A percentile compares a stretch with the other conserved stretches of the same genome.
Evolutionary conservation across 2,888 invertebrate genomes (phyloP).

Genomic region (Caenorhabditis doughertyi): DNA sequence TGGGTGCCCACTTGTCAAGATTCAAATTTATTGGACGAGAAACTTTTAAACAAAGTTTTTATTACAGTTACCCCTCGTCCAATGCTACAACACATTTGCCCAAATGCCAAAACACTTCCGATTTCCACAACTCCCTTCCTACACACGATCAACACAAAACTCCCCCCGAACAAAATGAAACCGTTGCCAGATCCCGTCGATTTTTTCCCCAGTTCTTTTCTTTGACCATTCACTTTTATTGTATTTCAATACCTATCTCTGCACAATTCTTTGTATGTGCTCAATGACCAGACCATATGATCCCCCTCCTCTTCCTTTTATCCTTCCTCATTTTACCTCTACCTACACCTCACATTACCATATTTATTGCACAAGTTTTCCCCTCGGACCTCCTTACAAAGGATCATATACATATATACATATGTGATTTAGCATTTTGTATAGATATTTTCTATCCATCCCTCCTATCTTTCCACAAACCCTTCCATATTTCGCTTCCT

Average conservation of each 20-base stretch:
- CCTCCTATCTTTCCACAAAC: constrained; percentile 1
- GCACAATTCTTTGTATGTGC: not conserved
- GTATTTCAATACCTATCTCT: not conserved
- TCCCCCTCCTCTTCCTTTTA: constrained; percentile 1
- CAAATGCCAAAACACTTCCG: too few species aligned
- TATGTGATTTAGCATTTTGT: constrained; percentile 1
- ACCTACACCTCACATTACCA: constrained; percentile 44
- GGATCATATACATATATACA: not conserved
- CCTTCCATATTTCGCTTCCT: not conserved
- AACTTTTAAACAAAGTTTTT: too few species aligned
- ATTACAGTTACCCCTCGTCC: too few species aligned
- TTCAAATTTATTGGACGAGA: too few species aligned
- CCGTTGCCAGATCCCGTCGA: too few species aligned
- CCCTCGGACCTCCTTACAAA: not conserved
- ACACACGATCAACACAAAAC: too few species aligned
- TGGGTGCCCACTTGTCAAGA: too few species aligned
- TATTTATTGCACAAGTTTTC: constrained; percentile 40
- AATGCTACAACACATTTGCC: too few species aligned
- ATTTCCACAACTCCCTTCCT: too few species aligned
- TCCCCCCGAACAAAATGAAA: too few species aligned
- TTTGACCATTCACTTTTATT: not conserved
- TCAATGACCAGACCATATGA: not conserved
- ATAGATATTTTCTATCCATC: not conserved
- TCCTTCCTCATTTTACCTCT: not conserved
- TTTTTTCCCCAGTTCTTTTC: too few species aligned